Conservation (phyloP, 2,888 invertebrate species). For the Cheilosia variabilis region DNA sequence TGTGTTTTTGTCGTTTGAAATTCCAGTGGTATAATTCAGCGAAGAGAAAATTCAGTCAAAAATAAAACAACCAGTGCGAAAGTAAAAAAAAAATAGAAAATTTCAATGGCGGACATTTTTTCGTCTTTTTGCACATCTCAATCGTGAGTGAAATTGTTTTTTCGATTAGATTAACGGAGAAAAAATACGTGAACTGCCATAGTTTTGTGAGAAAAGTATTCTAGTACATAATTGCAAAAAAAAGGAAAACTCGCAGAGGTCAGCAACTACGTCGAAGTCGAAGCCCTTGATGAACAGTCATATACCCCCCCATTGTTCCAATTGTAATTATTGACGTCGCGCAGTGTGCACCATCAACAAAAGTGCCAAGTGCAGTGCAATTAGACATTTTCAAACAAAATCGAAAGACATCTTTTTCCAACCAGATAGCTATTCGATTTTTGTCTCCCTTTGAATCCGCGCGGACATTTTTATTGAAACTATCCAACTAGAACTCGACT, state of each 20-base stretch:
- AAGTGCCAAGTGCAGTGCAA: constrained; percentile 22
- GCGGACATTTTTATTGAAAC: constrained; percentile 49
- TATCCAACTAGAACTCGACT: constrained; percentile 38
- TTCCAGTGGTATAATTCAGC: constrained; percentile 28
- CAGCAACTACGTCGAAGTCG: constrained; percentile 57
- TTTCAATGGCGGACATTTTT: constrained; percentile 34
- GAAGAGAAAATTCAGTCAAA: constrained; percentile 39
- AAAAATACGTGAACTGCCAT: not conserved
- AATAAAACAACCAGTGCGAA: not conserved
- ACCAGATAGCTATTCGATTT: constrained; percentile 48
- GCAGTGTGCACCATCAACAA: constrained; percentile 34
- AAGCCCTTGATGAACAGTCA: constrained; percentile 36
- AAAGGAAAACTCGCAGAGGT: constrained; percentile 29
- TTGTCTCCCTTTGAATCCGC: constrained; percentile 10
- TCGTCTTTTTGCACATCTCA: constrained; percentile 2
- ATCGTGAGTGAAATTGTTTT: constrained; percentile 28
- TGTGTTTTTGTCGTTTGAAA: constrained; percentile 50
- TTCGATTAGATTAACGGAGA: not conserved
- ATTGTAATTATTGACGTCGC: constrained; percentile 3
- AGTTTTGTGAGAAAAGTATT: constrained; percentile 10
- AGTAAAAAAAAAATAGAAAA: constrained; percentile 6
- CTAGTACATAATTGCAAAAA: constrained; percentile 29
- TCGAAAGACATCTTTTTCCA: constrained; percentile 25
- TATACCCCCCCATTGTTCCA: constrained; percentile 1
- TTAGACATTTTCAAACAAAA: not conserved